Evolutionary conservation across 30 jellyfish, hydroid and myxozoan species (phyloP).

Genomic region (Chironex yamaguchii): DNA sequence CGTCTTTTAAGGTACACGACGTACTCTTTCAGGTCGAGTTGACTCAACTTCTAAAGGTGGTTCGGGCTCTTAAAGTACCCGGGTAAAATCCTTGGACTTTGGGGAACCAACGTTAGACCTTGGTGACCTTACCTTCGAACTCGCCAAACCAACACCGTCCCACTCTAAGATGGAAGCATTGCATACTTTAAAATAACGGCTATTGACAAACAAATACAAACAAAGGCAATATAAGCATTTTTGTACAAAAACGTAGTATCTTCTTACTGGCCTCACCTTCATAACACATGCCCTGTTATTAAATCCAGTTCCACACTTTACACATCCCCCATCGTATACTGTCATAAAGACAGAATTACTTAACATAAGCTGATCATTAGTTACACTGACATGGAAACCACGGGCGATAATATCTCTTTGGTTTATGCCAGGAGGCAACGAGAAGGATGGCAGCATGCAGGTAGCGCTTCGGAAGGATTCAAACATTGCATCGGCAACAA

Average conservation of each 20-base stretch:
- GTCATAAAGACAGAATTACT: slow-evolving; percentile 61
- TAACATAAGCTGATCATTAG: slow-evolving; percentile 66
- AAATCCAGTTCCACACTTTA: slow-evolving; percentile 50
- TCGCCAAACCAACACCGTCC: too few relatives aligned
- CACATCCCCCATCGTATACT: slow-evolving; percentile 70
- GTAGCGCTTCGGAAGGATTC: slow-evolving; percentile 71
- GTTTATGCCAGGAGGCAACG: slow-evolving; percentile 33
- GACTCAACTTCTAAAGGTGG: too few relatives aligned
- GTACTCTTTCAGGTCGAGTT: too few relatives aligned
- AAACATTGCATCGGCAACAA: slow-evolving; percentile 71
- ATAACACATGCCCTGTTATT: not conserved
- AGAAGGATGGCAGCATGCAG: slow-evolving; percentile 61
- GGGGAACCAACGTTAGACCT: too few relatives aligned
- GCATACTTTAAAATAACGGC: too few relatives aligned
- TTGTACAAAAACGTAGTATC: not conserved
- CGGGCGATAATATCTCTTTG: slow-evolving; percentile 43
- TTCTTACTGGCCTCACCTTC: not conserved
- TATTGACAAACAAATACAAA: too few relatives aligned
- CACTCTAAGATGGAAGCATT: too few relatives aligned
- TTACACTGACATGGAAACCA: slow-evolving; percentile 76
- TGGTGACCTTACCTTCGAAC: too few relatives aligned
- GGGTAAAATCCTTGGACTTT: too few relatives aligned
- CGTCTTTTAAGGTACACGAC: too few relatives aligned
- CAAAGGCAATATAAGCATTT: too few relatives aligned
- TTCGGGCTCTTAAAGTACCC: too few relatives aligned